phyloP scores from a whole-genome alignment of 2,797 vertebrate genomes.

The Lemur catta region DNA sequence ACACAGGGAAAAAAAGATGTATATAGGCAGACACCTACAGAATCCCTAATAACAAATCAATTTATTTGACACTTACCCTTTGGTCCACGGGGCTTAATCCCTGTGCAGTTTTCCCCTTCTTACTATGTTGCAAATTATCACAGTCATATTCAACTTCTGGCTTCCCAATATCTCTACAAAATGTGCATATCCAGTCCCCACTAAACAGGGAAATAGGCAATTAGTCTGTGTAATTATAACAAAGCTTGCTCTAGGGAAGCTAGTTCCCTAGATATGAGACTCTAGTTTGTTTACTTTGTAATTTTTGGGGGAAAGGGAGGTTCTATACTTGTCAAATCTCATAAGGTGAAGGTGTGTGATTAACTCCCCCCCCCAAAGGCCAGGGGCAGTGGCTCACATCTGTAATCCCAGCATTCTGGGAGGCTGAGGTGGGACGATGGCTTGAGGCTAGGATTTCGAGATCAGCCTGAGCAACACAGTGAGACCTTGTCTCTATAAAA shows the following conservation, averaged over 20 bases:
- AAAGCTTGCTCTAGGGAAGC: background rate
- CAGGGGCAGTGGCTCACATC: too few species aligned
- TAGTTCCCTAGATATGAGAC: background rate
- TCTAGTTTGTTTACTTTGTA: slow-evolving; percentile 30
- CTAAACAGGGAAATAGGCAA: slow-evolving; percentile 81
- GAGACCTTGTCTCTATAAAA: too few species aligned
- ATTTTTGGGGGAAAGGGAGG: background rate
- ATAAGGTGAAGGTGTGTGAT: background rate
- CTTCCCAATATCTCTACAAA: slow-evolving; percentile 93
- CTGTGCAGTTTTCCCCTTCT: slow-evolving; percentile 89
- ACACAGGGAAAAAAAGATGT: background rate
- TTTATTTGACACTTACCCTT: slow-evolving; percentile 86
- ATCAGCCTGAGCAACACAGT: too few species aligned
- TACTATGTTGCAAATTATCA: slow-evolving; percentile 91
- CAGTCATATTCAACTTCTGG: slow-evolving; percentile 98
- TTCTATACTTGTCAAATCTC: slow-evolving; percentile 9
- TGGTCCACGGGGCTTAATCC: slow-evolving; percentile 93
- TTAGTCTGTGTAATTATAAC: slow-evolving; percentile 59
- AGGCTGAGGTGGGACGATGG: too few species aligned
- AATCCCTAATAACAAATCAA: background rate
- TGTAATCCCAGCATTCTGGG: too few species aligned
- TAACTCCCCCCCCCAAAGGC: background rate
- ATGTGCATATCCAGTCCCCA: slow-evolving; percentile 98
- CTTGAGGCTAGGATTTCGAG: too few species aligned
- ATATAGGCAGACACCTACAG: background rate